Conservation (phyloP, 1,140 invertebrate species). For the Cotesia glomerata region DNA sequence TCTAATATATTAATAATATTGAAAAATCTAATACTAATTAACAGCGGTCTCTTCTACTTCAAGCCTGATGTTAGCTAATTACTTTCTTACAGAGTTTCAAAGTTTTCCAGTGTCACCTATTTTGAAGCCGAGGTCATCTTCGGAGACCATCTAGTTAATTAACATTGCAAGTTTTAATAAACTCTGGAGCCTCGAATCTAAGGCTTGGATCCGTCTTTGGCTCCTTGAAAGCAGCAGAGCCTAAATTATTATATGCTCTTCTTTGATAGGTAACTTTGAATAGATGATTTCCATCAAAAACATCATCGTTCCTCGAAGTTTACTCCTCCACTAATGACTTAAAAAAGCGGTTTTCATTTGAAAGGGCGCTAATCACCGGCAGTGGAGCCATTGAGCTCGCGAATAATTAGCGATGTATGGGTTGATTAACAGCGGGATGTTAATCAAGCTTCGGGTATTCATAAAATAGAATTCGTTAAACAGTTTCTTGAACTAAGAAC, state of each 20-base stretch:
- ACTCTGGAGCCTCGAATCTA: constrained; percentile 33
- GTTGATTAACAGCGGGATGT: background rate
- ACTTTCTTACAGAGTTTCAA: no score
- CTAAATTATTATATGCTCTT: constrained; percentile 20
- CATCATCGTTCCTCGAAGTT: no score
- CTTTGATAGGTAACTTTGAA: no score
- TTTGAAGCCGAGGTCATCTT: constrained; percentile 13
- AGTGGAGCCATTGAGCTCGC: background rate
- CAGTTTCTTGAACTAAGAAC: background rate
- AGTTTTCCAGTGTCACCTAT: no score
- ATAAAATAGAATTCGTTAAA: constrained; percentile 2
- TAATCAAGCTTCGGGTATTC: background rate
- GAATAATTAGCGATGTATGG: background rate
- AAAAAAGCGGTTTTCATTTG: no score
- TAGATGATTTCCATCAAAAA: no score
- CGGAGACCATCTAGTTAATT: constrained; percentile 31
- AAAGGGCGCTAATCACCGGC: background rate
- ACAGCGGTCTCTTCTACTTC: no score
- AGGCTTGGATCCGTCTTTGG: constrained; percentile 45
- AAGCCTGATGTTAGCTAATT: no score
- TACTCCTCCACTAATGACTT: no score
- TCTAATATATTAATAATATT: no score
- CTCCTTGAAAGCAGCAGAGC: constrained; percentile 38
- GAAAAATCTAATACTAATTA: no score
- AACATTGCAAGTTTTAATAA: constrained; percentile 27